These are phyloP conservation scores for Zaprionus davidi DNA, from an alignment of 1,140 invertebrate genomes.

Conservation along the genomic window DNA sequence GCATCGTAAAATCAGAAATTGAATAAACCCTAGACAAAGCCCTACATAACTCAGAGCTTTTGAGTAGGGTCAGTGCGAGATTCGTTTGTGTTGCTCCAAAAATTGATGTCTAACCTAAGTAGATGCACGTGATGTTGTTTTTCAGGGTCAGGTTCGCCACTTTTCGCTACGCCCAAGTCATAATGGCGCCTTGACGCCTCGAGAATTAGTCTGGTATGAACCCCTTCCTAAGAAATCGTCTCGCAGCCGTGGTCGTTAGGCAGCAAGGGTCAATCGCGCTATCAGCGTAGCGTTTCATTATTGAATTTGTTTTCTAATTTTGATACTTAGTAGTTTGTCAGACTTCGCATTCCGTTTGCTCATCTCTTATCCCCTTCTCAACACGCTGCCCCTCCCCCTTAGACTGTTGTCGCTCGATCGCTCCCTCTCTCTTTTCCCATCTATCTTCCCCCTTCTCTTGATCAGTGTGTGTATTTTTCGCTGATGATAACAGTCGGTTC, in stretches of 20 bases:
- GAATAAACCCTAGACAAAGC: not conserved
- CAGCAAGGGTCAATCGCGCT: slow-evolving; percentile 56
- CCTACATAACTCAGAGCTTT: slow-evolving; percentile 20
- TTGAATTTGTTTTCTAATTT: slow-evolving; percentile 74
- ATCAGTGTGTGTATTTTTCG: slow-evolving; percentile 60
- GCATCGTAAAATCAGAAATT: not conserved
- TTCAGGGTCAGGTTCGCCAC: slow-evolving; percentile 73
- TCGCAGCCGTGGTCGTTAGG: slow-evolving; percentile 11
- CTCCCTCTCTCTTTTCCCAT: not conserved
- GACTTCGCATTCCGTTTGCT: slow-evolving; percentile 43
- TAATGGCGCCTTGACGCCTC: slow-evolving; percentile 34
- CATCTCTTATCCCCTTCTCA: slow-evolving; percentile 14
- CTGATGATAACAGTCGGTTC: slow-evolving; percentile 64
- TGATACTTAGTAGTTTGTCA: slow-evolving; percentile 12
- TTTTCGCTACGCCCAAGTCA: slow-evolving; percentile 30
- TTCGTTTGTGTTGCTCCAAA: not conserved
- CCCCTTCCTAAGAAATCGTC: slow-evolving; percentile 53
- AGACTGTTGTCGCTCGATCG: not conserved
- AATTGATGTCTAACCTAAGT: no score
- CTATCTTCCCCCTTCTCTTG: slow-evolving; percentile 4
- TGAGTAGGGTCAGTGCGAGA: slow-evolving; percentile 47
- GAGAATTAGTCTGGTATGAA: slow-evolving; percentile 28
- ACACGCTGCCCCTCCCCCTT: slow-evolving; percentile 9
- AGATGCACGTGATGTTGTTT: slow-evolving; percentile 56
- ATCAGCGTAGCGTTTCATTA: slow-evolving; percentile 32